Evolutionary conservation across 2,797 vertebrate species (phyloP).

Genomic region (Platyrinchus mystaceus): DNA sequence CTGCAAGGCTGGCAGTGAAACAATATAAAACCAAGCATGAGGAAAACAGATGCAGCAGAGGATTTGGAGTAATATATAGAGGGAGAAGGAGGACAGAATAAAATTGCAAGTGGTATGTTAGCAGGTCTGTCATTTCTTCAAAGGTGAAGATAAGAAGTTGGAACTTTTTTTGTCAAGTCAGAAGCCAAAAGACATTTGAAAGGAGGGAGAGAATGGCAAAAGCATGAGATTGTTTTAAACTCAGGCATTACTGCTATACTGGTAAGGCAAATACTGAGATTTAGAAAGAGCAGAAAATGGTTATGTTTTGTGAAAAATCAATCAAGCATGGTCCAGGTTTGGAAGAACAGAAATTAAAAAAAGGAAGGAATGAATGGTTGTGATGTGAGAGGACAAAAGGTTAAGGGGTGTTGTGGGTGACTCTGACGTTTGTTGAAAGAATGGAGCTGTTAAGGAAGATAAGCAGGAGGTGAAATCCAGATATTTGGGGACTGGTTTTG

Average conservation of each 20-base stretch:
- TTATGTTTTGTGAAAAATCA: slow-evolving; percentile 32
- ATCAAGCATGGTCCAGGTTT: background rate
- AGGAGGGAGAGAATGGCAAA: background rate
- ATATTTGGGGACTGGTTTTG: background rate
- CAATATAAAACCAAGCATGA: background rate
- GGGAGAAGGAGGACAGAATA: background rate
- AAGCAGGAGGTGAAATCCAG: background rate
- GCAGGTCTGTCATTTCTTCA: background rate
- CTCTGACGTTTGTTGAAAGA: background rate
- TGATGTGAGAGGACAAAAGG: background rate
- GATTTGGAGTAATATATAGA: background rate
- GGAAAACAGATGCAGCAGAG: background rate
- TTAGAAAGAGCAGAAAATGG: background rate
- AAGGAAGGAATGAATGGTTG: background rate
- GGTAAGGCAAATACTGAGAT: background rate
- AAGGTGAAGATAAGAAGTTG: background rate
- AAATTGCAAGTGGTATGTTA: background rate
- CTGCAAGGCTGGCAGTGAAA: background rate
- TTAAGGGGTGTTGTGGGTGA: background rate
- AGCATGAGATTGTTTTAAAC: background rate
- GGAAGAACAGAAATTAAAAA: slow-evolving; percentile 10
- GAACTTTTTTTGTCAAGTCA: slow-evolving; percentile 1
- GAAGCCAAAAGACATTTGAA: background rate
- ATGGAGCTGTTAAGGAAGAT: background rate
- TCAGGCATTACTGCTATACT: background rate